Percentiles rank a stretch among this genome's conserved stretches.
Conservation (phyloP, 2,888 invertebrate species). For the Xylophagus ater region DNA sequence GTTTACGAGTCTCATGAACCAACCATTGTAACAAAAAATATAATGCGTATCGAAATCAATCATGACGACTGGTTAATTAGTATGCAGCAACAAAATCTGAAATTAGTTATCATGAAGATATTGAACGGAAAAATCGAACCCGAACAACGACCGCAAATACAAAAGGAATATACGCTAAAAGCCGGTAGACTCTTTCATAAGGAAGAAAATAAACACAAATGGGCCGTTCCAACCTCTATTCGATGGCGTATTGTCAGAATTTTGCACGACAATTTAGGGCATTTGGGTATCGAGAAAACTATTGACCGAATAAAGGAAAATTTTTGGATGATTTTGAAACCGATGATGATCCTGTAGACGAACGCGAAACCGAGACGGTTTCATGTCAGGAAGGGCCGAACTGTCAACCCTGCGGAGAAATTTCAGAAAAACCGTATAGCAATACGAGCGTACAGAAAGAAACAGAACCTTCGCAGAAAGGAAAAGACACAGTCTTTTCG, state of each 20-base stretch:
- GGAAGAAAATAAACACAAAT: background rate
- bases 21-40: conserved; percentile 5
- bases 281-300: conserved; percentile 11
- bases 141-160: background rate
- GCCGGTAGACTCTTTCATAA: background rate
- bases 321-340: too few relatives aligned
- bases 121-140: too few relatives aligned
- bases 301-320: conserved; percentile 7
- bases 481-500: too few relatives aligned
- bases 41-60: background rate
- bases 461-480: too few relatives aligned
- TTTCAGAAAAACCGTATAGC: too few relatives aligned
- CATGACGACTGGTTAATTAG: background rate
- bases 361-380: too few relatives aligned
- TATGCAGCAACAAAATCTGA: background rate
- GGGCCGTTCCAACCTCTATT: background rate
- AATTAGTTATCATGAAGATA: too few relatives aligned
- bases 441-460: too few relatives aligned
- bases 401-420: too few relatives aligned
- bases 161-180: background rate
- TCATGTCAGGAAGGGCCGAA: too few relatives aligned
- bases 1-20: conserved; percentile 10
- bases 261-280: conserved; percentile 13
- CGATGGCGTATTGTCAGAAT: conserved; percentile 8
- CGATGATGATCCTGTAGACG: too few relatives aligned